Conservation (phyloP, 2,888 invertebrate species). For the Incurvaria masculella region DNA sequence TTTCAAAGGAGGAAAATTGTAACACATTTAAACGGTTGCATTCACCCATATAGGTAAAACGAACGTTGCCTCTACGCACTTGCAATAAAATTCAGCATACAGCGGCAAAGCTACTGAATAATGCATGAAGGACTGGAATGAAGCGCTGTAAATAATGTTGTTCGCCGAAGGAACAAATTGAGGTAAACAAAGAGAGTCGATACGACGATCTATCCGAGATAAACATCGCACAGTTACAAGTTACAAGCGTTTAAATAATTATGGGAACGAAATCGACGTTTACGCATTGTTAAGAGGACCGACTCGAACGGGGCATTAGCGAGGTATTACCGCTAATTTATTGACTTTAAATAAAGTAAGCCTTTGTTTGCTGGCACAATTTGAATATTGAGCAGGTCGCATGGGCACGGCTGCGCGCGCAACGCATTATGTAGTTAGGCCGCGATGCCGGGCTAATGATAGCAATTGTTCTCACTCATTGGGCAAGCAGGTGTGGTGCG, state of each 20-base stretch:
- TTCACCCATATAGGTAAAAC: no score
- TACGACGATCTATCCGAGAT: neutral
- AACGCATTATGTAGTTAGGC: conserved; percentile 22
- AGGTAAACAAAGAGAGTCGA: neutral
- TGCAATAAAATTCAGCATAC: no score
- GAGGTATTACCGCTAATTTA: conserved; percentile 56
- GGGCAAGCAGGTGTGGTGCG: conserved; percentile 45
- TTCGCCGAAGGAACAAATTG: neutral
- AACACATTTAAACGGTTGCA: no score
- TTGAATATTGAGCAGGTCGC: conserved; percentile 43
- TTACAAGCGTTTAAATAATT: conserved; percentile 57
- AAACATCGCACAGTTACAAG: conserved; percentile 16
- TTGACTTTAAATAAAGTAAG: conserved; percentile 47
- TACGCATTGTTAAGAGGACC: conserved; percentile 47
- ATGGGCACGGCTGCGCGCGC: conserved; percentile 30
- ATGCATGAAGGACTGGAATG: neutral
- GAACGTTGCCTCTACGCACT: no score
- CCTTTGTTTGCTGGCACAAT: conserved; percentile 42
- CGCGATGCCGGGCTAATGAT: conserved; percentile 35
- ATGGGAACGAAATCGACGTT: conserved; percentile 35
- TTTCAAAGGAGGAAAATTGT: no score
- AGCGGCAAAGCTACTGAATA: neutral
- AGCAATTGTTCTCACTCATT: conserved; percentile 52
- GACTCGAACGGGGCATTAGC: conserved; percentile 57
- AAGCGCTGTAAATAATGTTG: neutral